Evolutionary conservation across 2,797 vertebrate genomes (phyloP), one percentile per base, ranked within the genome.

Genomic region (Sarcoramphus papa): DNA sequence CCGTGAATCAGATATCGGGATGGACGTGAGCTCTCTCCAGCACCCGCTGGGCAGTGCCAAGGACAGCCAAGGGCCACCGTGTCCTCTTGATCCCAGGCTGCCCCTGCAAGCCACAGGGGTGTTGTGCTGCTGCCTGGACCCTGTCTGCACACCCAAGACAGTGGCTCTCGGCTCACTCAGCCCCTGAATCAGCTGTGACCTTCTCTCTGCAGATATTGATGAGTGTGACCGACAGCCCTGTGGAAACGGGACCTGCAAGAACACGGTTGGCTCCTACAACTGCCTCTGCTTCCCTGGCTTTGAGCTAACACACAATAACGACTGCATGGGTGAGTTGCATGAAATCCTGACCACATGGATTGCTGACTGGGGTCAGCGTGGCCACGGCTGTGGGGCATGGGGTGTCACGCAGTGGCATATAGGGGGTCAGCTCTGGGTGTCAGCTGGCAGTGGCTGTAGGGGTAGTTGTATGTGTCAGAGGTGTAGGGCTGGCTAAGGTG

Each of bases 261-360:
- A 99, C 97, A 99, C 98, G 0, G 98, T 99, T 23, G 99, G 99
- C 84, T 99, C 99, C 97, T 99, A 99, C 98, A 99, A 98, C 98
- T 99, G 99, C 94, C 98, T 99, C 72, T 99, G 99, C 97, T 99
- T 99, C 98, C 98, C 98, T 0, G 99, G 99, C 77, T 99, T 99
- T 13, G 98, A 99, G 96, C 98, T 99, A 24, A 99, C 99, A 0
- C 99, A 99, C 98, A 99, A 98, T 86, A 99, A 99, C 3, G 98
- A 99, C 97, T 99, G 99, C 97, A 98, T 99, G 98, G 99, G 99
- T 99, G 97, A 93, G 98, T 10, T 2, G 4, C 31, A 3, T 0
- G 43, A 18, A 10, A 9, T 22, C n/a, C 75, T 22, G 28, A 16
- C 14, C 9, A 1, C 2, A 0, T 0, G 17, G 25, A 8, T 7